Evolutionary conservation across 2,888 invertebrate genomes (phyloP).

Genomic region (Heliconius charithonia): DNA sequence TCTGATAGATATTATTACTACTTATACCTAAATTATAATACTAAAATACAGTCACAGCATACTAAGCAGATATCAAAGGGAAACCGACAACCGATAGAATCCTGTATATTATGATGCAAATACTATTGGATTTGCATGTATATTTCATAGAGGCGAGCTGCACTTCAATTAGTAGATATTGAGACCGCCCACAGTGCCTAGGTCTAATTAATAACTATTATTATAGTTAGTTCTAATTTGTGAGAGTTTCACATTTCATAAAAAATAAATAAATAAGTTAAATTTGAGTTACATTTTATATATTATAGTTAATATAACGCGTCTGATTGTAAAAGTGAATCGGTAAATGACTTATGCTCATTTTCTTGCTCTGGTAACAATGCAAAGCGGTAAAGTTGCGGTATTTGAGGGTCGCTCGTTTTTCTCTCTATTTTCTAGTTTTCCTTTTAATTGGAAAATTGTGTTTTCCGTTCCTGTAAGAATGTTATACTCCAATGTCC

Average conservation of each 20-base stretch:
- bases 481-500: too few species aligned
- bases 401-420: too few species aligned
- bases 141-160: conserved; percentile 57
- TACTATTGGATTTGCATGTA: conserved; percentile 58
- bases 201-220: conserved; percentile 11
- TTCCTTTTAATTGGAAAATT: too few species aligned
- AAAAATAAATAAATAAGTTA: neutral
- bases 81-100: conserved; percentile 51
- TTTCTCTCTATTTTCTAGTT: too few species aligned
- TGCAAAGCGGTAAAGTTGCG: too few species aligned
- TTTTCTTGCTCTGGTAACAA: too few species aligned
- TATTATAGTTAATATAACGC: neutral
- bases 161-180: conserved; percentile 57
- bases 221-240: neutral
- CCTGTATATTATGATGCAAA: conserved; percentile 56
- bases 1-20: neutral
- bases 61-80: conserved; percentile 39
- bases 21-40: neutral
- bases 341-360: too few species aligned
- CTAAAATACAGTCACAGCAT: conserved; percentile 4
- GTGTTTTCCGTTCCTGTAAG: too few species aligned
- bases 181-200: conserved; percentile 58
- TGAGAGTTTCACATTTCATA: neutral
- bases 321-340: too few species aligned
- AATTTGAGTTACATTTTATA: neutral